phyloP scores from a whole-genome alignment of 2,113 vertebrate genomes.

The Pterophyllum scalare region DNA sequence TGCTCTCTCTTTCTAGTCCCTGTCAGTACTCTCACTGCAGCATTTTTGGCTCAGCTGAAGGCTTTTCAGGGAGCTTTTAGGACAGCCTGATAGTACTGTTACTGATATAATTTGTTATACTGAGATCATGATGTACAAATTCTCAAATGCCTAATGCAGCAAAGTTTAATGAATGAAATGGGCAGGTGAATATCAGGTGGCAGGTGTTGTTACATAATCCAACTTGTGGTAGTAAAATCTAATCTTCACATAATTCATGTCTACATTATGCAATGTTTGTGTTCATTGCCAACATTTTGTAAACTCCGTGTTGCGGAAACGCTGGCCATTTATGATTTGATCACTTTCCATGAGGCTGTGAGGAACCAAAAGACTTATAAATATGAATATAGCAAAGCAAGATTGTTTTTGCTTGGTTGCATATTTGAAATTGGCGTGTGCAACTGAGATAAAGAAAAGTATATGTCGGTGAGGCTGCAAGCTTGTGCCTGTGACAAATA shows the following conservation, averaged over 20 bases:
- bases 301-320: neutral
- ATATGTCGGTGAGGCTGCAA: neutral
- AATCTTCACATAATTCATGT: slow-evolving; percentile 18
- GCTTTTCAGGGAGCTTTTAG: too few species aligned
- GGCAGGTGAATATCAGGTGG: neutral
- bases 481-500: slow-evolving; percentile 36
- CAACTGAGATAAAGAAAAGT: slow-evolving; percentile 35
- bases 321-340: neutral
- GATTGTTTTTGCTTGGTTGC: neutral
- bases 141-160: too few species aligned
- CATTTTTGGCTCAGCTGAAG: too few species aligned
- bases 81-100: too few species aligned
- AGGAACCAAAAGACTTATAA: neutral
- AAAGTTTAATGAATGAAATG: neutral
- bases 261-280: slow-evolving; percentile 2
- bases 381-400: neutral
- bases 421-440: slow-evolving; percentile 2
- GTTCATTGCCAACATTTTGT: neutral
- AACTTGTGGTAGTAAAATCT: neutral
- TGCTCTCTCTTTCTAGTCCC: too few species aligned
- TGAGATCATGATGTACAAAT: too few species aligned
- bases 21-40: too few species aligned
- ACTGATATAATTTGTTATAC: neutral
- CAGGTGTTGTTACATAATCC: slow-evolving; percentile 3
- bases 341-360: slow-evolving; percentile 1